Base-by-base conservation (phyloP, 2,888 invertebrate species). In the Rutpela maculata region DNA sequence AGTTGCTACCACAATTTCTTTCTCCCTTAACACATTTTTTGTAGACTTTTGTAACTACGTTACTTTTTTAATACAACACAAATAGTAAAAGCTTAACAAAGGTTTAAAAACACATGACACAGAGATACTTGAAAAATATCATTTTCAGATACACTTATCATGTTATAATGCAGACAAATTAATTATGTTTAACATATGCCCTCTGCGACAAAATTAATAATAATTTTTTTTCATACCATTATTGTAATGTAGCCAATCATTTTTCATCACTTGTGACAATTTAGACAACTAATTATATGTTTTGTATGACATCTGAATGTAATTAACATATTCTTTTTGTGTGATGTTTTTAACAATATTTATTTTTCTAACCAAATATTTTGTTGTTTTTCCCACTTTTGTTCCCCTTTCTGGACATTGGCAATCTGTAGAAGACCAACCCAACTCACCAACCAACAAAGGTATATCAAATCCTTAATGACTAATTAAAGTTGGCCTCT, bases 361-460 rank as follows among this genome's bases (percentile, higher is more conserved):
- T 59, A 59, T 59, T 59, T 73, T 74, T 78, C 75, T 81, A 83
- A 81, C 81, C 71, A 74, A 79, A 80, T 76, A 77, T 79, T 80
- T 82, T 82, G 78, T 85, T 82, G 79, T 85, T 81, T 84, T 84
- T 83, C 83, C 82, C 82, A 84, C 84, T 86, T 80, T 81, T 82
- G 78, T 81, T 78, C 75, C 80, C 80, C 80, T 78, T 79, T 80
- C 74, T 80, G 82, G 82, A 81, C 78, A 82, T 83, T 84, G 83
- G 83, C 81, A 82, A 84, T 80, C 79, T 83, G 84, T 87, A 89
- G 89, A 89, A 84, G 89, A 88, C 80, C 86, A 84, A 81, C 74
- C 79, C 67, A 72, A 59, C 73, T 79, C 80, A 68, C 84, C 87
- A 84, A 84, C 80, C 77, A 76, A 82, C 76, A 82, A 84, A 89